Evolutionary conservation across 2,797 vertebrate genomes (phyloP).

Genomic region (Cercopithecus hamlyni): DNA sequence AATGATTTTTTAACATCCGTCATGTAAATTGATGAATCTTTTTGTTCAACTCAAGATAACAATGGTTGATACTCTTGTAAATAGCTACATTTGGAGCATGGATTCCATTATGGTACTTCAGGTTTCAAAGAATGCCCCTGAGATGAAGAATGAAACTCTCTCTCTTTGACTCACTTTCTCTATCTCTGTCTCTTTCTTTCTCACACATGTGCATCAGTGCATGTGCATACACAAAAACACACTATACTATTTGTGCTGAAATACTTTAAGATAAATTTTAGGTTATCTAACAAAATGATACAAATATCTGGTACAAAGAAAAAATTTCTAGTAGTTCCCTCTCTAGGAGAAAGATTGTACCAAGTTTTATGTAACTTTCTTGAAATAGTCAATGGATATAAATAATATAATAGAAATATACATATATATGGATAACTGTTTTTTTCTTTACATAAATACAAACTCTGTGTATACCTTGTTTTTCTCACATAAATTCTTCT

Average conservation of each 20-base stretch:
- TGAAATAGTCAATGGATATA: neutral
- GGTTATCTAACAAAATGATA: neutral
- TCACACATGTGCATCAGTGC: neutral
- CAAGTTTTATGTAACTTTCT: neutral
- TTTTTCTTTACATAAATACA: slow-evolving; percentile 8
- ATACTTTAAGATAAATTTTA: neutral
- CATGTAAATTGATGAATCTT: neutral
- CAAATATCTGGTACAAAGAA: neutral
- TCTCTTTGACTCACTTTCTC: neutral
- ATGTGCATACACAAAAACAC: neutral
- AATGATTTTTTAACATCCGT: neutral
- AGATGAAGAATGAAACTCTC: neutral
- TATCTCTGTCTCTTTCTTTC: neutral
- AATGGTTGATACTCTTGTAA: neutral
- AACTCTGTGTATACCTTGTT: neutral
- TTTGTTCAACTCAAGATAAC: neutral
- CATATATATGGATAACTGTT: neutral
- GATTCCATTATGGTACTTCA: neutral
- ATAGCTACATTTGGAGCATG: neutral
- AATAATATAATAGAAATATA: neutral
- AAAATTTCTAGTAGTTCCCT: neutral
- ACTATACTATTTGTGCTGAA: neutral
- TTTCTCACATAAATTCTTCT: neutral
- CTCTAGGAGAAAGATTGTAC: neutral
- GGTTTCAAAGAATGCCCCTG: neutral